Evolutionary conservation across 2,888 invertebrate genomes (phyloP).

Genomic region (Heliconius hortense): DNA sequence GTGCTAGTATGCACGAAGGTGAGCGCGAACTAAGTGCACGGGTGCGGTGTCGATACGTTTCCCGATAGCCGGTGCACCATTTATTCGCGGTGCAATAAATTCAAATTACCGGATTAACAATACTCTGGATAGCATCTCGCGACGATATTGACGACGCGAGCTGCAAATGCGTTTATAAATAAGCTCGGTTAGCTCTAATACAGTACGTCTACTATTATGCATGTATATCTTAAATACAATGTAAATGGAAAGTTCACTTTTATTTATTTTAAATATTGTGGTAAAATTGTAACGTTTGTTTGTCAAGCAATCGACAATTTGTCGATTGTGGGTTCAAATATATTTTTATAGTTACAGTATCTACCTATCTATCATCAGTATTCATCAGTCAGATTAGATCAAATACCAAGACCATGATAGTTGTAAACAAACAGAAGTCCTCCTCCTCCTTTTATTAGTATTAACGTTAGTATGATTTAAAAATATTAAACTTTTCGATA

Average conservation of each 20-base stretch:
- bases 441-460: not conserved
- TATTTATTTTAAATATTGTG: not conserved
- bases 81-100: slow-evolving; percentile 81
- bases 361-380: not conserved
- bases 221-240: not conserved
- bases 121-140: slow-evolving; percentile 77
- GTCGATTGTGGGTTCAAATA: not conserved
- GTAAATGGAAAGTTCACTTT: not conserved
- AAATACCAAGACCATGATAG: not conserved
- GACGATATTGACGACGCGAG: slow-evolving; percentile 45
- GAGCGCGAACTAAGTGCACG: slow-evolving; percentile 52
- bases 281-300: not conserved
- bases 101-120: slow-evolving; percentile 83
- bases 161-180: slow-evolving; percentile 32
- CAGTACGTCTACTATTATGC: slow-evolving; percentile 7
- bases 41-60: slow-evolving; percentile 68
- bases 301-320: not conserved
- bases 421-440: not conserved
- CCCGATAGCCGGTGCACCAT: slow-evolving; percentile 74
- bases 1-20: slow-evolving; percentile 45
- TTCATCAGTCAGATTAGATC: not conserved
- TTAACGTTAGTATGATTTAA: not conserved
- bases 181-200: slow-evolving; percentile 25
- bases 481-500: not conserved
- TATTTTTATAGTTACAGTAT: not conserved